Evolutionary conservation across 2,888 invertebrate genomes (phyloP).

Genomic region (Drosophila longiperda): DNA sequence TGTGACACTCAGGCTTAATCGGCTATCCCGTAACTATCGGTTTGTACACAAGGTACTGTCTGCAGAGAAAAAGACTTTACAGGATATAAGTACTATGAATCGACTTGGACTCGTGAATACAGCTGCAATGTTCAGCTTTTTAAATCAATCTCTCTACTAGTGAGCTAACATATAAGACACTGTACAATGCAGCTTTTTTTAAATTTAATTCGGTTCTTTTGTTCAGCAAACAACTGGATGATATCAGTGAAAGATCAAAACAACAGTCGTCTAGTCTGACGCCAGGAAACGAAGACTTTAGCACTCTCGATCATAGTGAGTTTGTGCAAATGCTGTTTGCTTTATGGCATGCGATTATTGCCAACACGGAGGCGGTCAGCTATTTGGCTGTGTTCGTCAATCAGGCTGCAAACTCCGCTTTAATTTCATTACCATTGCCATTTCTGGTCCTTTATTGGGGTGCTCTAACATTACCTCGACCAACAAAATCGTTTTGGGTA

Average conservation of each 20-base stretch:
- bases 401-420: conserved; percentile 94
- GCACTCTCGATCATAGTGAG: conserved; percentile 84
- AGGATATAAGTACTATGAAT: conserved; percentile 86
- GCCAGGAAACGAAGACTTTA: conserved; percentile 72
- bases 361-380: conserved; percentile 94
- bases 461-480: conserved; percentile 96
- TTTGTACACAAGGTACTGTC: conserved; percentile 95
- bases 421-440: conserved; percentile 96
- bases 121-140: conserved; percentile 64
- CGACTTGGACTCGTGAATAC: conserved; percentile 66
- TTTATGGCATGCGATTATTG: conserved; percentile 78
- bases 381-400: conserved; percentile 97
- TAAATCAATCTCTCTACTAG: conserved; percentile 65
- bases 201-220: neutral
- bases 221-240: conserved; percentile 40
- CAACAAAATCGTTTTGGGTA: conserved; percentile 98
- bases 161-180: conserved; percentile 31
- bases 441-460: conserved; percentile 99
- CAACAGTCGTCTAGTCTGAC: conserved; percentile 3
- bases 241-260: neutral
- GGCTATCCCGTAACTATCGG: conserved; percentile 94
- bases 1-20: conserved; percentile 87
- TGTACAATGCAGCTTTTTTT: neutral
- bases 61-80: conserved; percentile 93
- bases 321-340: conserved; percentile 78